Evolutionary conservation across 2,797 vertebrate genomes (phyloP).

Genomic region (Mus spretus): DNA sequence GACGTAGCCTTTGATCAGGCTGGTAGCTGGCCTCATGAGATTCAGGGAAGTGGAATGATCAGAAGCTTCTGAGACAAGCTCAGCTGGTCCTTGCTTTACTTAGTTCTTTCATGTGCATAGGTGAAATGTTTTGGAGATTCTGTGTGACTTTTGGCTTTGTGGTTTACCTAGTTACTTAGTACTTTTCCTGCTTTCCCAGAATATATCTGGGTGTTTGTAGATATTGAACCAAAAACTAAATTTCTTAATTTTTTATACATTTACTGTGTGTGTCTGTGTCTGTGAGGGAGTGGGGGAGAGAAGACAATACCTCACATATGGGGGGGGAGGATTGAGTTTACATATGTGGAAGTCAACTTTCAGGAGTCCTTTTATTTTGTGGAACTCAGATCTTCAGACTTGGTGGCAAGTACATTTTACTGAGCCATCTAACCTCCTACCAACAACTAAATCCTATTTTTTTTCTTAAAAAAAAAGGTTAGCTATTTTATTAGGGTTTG

Average conservation of each 20-base stretch:
- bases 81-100: conserved; percentile 3
- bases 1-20: not conserved
- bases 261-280: not conserved
- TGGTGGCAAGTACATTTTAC: not conserved
- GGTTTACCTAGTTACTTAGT: conserved; percentile 18
- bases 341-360: conserved; percentile 3
- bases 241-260: not conserved
- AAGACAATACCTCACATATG: too few species aligned
- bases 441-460: not conserved
- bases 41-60: not conserved
- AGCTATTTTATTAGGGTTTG: not conserved
- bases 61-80: conserved; percentile 54
- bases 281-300: not conserved
- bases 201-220: not conserved
- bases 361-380: not conserved
- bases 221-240: not conserved
- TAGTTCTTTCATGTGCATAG: not conserved
- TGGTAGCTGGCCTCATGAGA: not conserved
- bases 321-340: not conserved
- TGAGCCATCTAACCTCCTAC: not conserved
- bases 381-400: not conserved
- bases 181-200: conserved; percentile 44
- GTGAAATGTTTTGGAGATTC: not conserved
- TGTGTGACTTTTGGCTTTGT: not conserved
- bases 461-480: not conserved